These are phyloP conservation scores for Ophion costatus DNA, from an alignment of 2,888 invertebrate genomes.

Conservation along the genomic window DNA sequence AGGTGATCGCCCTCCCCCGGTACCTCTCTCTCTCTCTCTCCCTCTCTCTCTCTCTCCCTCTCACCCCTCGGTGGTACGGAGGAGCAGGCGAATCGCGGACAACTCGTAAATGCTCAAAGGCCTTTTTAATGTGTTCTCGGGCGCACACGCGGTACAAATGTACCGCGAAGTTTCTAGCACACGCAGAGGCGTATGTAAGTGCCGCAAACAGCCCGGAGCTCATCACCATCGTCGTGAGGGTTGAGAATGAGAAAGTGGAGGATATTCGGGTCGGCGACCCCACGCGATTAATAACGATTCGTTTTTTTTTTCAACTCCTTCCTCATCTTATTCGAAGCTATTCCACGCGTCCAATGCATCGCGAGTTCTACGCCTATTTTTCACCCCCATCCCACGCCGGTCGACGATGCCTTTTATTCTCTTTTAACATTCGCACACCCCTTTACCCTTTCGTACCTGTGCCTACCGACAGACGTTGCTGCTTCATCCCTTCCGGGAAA, in stretches of 20 bases:
- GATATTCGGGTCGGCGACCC: slow-evolving; percentile 70
- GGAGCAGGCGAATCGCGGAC: slow-evolving; percentile 64
- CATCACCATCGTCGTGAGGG: slow-evolving; percentile 27
- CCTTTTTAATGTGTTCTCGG: slow-evolving; percentile 69
- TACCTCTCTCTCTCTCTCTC: too few species aligned
- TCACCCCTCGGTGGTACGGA: neutral
- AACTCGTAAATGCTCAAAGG: slow-evolving; percentile 73
- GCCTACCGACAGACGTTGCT: slow-evolving; percentile 5
- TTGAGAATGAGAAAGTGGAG: slow-evolving; percentile 46
- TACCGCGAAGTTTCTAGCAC: slow-evolving; percentile 54
- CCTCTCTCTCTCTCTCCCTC: neutral
- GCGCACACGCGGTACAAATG: slow-evolving; percentile 45
- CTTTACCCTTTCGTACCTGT: slow-evolving; percentile 5
- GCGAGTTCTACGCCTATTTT: slow-evolving; percentile 45
- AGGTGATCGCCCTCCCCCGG: neutral
- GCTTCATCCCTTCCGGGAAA: slow-evolving; percentile 66
- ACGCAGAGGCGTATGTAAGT: slow-evolving; percentile 36
- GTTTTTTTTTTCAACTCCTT: slow-evolving; percentile 44
- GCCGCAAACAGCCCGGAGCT: slow-evolving; percentile 20
- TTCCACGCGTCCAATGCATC: slow-evolving; percentile 36
- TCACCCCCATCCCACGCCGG: neutral
- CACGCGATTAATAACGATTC: slow-evolving; percentile 75
- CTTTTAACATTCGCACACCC: slow-evolving; percentile 11
- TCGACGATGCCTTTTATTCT: slow-evolving; percentile 20
- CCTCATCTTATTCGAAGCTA: slow-evolving; percentile 14